These are phyloP conservation scores for Rotaria socialis DNA, from an alignment of 2,888 invertebrate species.

Conservation along the genomic window DNA sequence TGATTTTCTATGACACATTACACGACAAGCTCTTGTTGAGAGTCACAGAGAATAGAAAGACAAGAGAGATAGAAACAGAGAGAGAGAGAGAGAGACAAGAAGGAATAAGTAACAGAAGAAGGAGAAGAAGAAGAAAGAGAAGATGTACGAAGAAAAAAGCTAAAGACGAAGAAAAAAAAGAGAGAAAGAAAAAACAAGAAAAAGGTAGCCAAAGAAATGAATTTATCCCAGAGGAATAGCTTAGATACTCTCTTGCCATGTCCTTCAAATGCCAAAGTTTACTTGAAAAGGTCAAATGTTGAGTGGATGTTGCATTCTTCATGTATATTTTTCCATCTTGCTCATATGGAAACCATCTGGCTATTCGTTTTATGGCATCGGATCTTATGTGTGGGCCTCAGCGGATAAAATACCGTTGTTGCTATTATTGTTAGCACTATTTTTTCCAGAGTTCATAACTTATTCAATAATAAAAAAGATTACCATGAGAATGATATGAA, in stretches of 20 bases:
- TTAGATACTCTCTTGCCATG: not conserved
- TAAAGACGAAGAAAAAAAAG: not conserved
- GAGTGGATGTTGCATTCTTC: not conserved
- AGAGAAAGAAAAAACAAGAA: not conserved
- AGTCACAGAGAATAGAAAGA: not conserved
- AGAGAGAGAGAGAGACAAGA: not conserved
- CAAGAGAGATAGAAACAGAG: not conserved
- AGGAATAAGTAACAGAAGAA: not conserved
- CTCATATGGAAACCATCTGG: not conserved
- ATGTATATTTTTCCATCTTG: not conserved
- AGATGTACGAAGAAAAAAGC: not conserved
- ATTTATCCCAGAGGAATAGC: not conserved
- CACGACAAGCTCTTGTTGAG: not conserved
- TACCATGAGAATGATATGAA: not conserved
- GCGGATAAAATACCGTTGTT: not conserved
- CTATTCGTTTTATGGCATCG: not conserved
- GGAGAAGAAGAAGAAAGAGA: too few species aligned
- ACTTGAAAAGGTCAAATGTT: not conserved
- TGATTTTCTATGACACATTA: not conserved
- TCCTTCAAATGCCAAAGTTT: constrained; percentile 8
- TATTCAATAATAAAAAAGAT: not conserved
- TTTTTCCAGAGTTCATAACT: not conserved
- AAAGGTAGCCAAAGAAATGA: not conserved
- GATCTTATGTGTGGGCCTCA: not conserved
- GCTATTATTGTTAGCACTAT: not conserved